Evolutionary conservation across 2,113 vertebrate species (phyloP), one percentile per base, ranked within the genome.

Genomic region (Ictidomys tridecemlineatus): DNA sequence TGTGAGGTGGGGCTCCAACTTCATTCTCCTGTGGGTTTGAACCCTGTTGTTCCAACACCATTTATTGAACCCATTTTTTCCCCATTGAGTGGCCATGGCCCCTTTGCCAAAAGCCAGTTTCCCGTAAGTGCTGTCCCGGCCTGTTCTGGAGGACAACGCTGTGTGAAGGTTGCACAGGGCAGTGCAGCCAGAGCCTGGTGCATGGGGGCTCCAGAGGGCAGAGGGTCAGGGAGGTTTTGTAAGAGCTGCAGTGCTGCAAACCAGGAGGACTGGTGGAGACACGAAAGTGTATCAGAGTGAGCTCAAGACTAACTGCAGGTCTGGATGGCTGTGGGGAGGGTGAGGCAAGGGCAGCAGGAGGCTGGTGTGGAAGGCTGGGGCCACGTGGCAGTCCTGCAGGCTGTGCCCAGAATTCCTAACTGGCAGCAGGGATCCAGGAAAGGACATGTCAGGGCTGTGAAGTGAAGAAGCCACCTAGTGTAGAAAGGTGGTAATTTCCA

Each of bases 101-200:
- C 26, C 24, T 45, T 80, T 53, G 76, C 39, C 69, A 65, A 24
- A 56, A 30, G 12, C 58, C 51, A n/a, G 5, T 8, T 51, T 56
- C 37, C 0, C 3, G 2, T 8, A 30, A 53, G 2, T 22, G 58
- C 42, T 48, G 45, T 48, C 45, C 45, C 6, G 45, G 45, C 45
- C 45, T 48, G 39, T 48, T 48, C 45, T 48, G 45, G 45, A 48
- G 45, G 10, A 48, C 45, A 1, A 48, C 45, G 45, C 45, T 48
- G 45, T 48, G 1, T 42, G 67, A 73, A 32, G 28, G 24, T 32
- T 13, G 12, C 53, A 34, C 18, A 2, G 18, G n/a, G 39, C 34
- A 12, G 9, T 10, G 17, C 0, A 0, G 6, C 4, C 48, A 48
- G 5, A 53, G 61, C 61, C 53, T 28, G 42, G 67, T 4, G 5